phyloP scores from a whole-genome alignment of 2,797 vertebrate genomes.

The Poecilia wingei region DNA sequence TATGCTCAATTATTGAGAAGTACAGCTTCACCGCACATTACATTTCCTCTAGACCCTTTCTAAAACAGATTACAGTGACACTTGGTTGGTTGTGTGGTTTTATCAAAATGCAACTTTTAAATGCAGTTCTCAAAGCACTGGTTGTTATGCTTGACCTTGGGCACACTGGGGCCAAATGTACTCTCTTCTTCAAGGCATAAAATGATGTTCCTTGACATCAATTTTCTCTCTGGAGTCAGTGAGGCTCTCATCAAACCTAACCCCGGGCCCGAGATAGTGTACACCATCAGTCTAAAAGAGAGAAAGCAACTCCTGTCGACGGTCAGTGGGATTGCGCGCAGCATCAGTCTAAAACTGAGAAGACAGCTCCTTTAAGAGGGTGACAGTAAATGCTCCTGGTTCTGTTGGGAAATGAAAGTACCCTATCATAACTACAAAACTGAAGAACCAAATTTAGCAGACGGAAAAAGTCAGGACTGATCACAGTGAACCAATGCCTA shows the following conservation, averaged over 20 bases:
- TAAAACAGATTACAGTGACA: constrained; percentile 1
- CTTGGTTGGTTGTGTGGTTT: not conserved
- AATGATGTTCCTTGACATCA: not conserved
- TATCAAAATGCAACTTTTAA: not conserved
- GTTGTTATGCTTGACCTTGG: not conserved
- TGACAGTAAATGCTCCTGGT: not conserved
- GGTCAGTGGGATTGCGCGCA: not conserved
- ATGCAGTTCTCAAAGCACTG: not conserved
- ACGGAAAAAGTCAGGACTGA: not conserved
- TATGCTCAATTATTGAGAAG: not conserved
- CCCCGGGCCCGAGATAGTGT: not conserved
- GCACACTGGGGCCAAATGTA: not conserved
- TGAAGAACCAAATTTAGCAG: not conserved
- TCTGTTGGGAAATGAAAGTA: not conserved
- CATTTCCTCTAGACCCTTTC: not conserved
- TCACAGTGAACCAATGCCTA: not conserved
- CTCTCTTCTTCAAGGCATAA: not conserved
- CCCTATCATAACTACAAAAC: not conserved
- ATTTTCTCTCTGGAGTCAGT: not conserved
- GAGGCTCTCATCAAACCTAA: not conserved
- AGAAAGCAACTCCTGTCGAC: not conserved
- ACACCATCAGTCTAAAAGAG: constrained; percentile 1
- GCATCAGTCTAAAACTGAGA: constrained; percentile 1
- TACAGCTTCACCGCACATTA: not conserved
- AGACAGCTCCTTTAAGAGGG: constrained; percentile 1